Conservation (phyloP, 2,113 vertebrate genomes). For the Epinephelus cyanopodus region DNA sequence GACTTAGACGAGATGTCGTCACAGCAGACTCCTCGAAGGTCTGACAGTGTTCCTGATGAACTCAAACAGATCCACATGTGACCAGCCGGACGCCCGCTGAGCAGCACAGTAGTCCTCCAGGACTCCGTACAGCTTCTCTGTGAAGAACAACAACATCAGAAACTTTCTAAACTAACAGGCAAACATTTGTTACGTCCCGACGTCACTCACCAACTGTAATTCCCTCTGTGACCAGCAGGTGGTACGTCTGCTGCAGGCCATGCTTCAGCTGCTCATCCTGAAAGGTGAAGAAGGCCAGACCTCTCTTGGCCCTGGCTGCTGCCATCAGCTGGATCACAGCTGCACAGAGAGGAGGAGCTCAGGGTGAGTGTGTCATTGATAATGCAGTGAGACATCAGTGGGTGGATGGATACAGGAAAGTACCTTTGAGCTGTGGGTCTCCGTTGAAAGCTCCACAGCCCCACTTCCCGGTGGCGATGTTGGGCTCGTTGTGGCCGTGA, state of each 20-base stretch:
- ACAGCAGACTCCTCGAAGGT: conserved; percentile 35
- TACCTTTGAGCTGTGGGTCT: conserved; percentile 84
- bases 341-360: conserved; percentile 1
- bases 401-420: not conserved
- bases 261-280: not conserved
- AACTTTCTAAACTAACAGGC: not conserved
- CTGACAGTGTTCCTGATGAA: conserved; percentile 43
- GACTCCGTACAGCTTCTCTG: conserved; percentile 60
- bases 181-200: not conserved
- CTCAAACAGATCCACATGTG: conserved; percentile 49
- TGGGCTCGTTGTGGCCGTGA: not conserved
- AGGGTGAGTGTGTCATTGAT: not conserved
- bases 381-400: not conserved
- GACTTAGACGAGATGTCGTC: not conserved
- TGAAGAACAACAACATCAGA: not conserved
- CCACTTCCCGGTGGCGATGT: conserved; percentile 85
- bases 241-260: conserved; percentile 48
- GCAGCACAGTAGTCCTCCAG: conserved; percentile 61
- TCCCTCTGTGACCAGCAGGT: conserved; percentile 42
- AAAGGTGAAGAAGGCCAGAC: conserved; percentile 82
- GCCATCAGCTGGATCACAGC: conserved; percentile 86
- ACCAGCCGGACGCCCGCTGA: rapidly evolving
- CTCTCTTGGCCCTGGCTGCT: conserved; percentile 63
- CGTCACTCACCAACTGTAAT: conserved; percentile 74
- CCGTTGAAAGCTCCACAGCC: conserved; percentile 83